These are phyloP conservation scores for Opisthograptis luteolata DNA, from an alignment of 2,888 invertebrate species.

Conservation along the genomic window DNA sequence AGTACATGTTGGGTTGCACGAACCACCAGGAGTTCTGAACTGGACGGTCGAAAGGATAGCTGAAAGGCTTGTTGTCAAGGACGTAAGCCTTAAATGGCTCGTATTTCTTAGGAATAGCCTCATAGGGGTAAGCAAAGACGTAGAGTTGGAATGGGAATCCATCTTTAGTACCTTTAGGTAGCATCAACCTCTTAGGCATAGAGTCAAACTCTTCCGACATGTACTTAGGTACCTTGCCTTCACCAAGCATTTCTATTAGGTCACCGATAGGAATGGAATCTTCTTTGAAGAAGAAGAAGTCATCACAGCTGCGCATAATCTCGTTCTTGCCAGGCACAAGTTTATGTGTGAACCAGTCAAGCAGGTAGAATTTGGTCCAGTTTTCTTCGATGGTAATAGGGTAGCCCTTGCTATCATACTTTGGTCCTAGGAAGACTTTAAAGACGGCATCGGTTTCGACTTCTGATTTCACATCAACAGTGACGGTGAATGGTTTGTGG, in stretches of 20 bases:
- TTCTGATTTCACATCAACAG: slow-evolving; percentile 85
- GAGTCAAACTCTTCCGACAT: slow-evolving; percentile 82
- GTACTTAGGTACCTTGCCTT: slow-evolving; percentile 79
- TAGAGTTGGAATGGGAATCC: slow-evolving; percentile 88
- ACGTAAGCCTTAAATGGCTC: slow-evolving; percentile 54
- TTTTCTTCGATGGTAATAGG: slow-evolving; percentile 79
- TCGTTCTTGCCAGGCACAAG: slow-evolving; percentile 86
- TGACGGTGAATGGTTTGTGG: slow-evolving; percentile 87
- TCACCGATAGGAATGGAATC: slow-evolving; percentile 86
- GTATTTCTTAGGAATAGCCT: slow-evolving; percentile 63
- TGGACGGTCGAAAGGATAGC: slow-evolving; percentile 85
- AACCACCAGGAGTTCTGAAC: slow-evolving; percentile 70
- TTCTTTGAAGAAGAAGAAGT: slow-evolving; percentile 85
- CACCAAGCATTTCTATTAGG: slow-evolving; percentile 83
- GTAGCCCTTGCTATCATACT: slow-evolving; percentile 84
- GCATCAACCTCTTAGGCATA: slow-evolving; percentile 87
- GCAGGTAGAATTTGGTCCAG: slow-evolving; percentile 84
- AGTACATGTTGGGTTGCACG: slow-evolving; percentile 84
- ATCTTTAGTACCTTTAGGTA: slow-evolving; percentile 88
- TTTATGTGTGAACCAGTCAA: slow-evolving; percentile 85
- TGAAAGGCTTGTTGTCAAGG: slow-evolving; percentile 80
- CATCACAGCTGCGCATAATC: slow-evolving; percentile 86
- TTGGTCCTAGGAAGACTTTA: slow-evolving; percentile 88
- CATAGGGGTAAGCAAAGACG: slow-evolving; percentile 84
- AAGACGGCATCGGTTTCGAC: slow-evolving; percentile 83